Evolutionary conservation across 2,888 invertebrate genomes (phyloP), one percentile per base, ranked within the genome.

Genomic region (Idaea dimidiata): DNA sequence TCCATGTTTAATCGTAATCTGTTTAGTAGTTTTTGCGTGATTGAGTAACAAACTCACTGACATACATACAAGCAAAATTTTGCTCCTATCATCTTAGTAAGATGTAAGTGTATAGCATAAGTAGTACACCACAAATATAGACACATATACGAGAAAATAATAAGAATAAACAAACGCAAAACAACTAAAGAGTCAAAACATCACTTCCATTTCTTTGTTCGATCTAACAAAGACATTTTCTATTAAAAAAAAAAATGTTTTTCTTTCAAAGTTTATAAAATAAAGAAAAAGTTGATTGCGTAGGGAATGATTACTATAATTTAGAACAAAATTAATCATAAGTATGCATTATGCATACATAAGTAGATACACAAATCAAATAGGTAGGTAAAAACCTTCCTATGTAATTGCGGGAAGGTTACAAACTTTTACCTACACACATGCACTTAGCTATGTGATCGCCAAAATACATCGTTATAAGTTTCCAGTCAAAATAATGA

Each of bases 401-500:
- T 43, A 43, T 14, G 3, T 43, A 43, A 43, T 14, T 14, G 14
- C 43, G 3, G 3, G 43, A 6, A 43, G 5, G 24, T 24, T 24
- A 24, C 24, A 24, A 24, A 24, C 24, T 5, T 24, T 24, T 43
- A 43, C 43, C 43, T 43, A 43, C 6, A 24, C 24, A 24, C 24
- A n/a, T n/a, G n/a, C n/a, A 43, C 43, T 43, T 43, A 43, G 43
- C 68, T 66, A 74, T 72, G 72, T 72, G 64, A 61, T 54, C 57
- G 16, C 54, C 10, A 18, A 59, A 59, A 61, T 43, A 43, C 43
- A 43, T 43, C 43, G 43, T 43, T 43, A 43, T 43, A 18, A 17
- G 56, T 17, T 56, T 17, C 56, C 56, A 56, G 56, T 56, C 56
- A 56, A 56, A 56, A 56, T 56, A 56, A 17, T 18, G 18, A 43